Evolutionary conservation across 2,113 vertebrate species (phyloP).

Genomic region (Rousettus leschenaultii): DNA sequence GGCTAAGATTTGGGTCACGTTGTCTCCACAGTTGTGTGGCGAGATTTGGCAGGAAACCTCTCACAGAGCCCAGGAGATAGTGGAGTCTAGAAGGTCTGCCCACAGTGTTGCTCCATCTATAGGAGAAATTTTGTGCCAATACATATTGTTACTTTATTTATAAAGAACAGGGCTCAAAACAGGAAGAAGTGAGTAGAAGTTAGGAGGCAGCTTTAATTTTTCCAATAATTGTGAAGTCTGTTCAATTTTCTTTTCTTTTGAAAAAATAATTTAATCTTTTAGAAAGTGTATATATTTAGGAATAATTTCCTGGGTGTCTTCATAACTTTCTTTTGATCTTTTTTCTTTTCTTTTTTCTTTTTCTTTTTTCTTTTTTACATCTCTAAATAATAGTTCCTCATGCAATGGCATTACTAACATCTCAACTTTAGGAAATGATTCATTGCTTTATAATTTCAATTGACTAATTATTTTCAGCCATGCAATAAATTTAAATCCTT

Average conservation of each 20-base stretch:
- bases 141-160: background rate
- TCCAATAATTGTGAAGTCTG: background rate
- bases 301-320: conserved; percentile 49
- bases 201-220: background rate
- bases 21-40: background rate
- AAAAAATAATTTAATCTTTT: conserved; percentile 48
- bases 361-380: background rate
- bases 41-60: background rate
- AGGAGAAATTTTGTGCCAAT: background rate
- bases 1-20: background rate
- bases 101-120: fast-evolving
- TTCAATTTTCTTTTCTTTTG: conserved; percentile 24
- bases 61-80: background rate
- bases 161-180: background rate
- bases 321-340: background rate
- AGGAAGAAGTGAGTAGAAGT: background rate
- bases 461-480: conserved; percentile 54
- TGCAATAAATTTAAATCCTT: conserved; percentile 71
- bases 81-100: background rate
- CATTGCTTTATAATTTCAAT: conserved; percentile 73
- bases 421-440: conserved; percentile 63
- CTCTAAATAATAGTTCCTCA: conserved; percentile 58
- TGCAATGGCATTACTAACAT: conserved; percentile 34
- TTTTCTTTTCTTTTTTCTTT: too few species aligned
- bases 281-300: conserved; percentile 28